Conservation (phyloP, 2,113 vertebrate species). For the Axis porcinus region DNA sequence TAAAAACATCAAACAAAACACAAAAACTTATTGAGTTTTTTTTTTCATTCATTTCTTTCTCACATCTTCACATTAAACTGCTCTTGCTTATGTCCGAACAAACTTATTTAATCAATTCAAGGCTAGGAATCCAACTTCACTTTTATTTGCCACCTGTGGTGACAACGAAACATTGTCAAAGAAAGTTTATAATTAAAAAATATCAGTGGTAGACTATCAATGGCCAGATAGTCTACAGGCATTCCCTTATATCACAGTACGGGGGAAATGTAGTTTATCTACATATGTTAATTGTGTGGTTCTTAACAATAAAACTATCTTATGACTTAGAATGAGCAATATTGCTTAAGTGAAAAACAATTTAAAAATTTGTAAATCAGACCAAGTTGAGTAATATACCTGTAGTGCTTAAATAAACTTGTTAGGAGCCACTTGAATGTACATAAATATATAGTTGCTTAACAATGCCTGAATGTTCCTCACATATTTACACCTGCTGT, state of each 20-base stretch:
- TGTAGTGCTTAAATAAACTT: background rate
- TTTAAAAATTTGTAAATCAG: background rate
- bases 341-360: background rate
- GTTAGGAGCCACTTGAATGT: background rate
- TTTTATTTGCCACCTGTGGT: background rate
- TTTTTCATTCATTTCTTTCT: background rate
- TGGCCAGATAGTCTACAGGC: background rate
- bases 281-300: background rate
- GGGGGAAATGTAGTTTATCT: background rate
- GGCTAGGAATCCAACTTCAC: background rate
- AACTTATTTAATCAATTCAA: background rate
- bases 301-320: background rate
- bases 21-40: background rate
- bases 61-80: background rate
- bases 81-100: background rate
- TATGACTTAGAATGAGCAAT: background rate
- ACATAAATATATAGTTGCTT: background rate
- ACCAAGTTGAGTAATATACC: background rate
- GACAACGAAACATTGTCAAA: background rate
- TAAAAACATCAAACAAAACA: background rate
- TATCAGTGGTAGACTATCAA: background rate
- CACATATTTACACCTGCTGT: background rate
- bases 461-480: background rate
- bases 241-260: background rate
- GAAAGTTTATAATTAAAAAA: background rate